Evolutionary conservation across 2,113 vertebrate species (phyloP).

Genomic region (Hipposideros armiger): DNA sequence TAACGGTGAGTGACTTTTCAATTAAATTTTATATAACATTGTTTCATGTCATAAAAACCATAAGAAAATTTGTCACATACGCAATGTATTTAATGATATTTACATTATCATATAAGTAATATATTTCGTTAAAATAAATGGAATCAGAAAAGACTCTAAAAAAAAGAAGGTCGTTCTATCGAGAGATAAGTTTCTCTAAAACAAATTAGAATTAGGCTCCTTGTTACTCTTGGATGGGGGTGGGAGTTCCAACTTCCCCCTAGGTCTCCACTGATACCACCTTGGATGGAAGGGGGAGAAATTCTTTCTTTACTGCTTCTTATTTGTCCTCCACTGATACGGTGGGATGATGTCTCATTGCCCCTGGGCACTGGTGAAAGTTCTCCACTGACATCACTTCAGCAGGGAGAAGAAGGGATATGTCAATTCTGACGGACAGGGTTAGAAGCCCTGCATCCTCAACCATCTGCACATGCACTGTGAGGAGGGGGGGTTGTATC

Average conservation of each 20-base stretch:
- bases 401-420: background rate
- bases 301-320: background rate
- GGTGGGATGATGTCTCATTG: background rate
- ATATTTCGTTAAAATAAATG: background rate
- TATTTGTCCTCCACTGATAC: background rate
- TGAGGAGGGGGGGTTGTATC: too few relatives aligned
- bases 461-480: fast-evolving
- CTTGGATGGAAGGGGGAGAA: background rate
- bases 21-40: background rate
- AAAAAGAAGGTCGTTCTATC: background rate
- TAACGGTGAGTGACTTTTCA: background rate
- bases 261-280: background rate
- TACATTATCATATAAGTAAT: background rate
- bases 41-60: background rate
- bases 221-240: background rate
- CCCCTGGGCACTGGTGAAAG: background rate
- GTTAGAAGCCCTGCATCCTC: background rate
- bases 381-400: too few relatives aligned
- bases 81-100: background rate
- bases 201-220: background rate
- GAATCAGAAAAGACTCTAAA: background rate
- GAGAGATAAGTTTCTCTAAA: background rate
- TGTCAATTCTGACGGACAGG: background rate
- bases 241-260: background rate
- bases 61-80: background rate